phyloP scores from a whole-genome alignment of 2,888 invertebrate genomes.

The Thera obeliscata region DNA sequence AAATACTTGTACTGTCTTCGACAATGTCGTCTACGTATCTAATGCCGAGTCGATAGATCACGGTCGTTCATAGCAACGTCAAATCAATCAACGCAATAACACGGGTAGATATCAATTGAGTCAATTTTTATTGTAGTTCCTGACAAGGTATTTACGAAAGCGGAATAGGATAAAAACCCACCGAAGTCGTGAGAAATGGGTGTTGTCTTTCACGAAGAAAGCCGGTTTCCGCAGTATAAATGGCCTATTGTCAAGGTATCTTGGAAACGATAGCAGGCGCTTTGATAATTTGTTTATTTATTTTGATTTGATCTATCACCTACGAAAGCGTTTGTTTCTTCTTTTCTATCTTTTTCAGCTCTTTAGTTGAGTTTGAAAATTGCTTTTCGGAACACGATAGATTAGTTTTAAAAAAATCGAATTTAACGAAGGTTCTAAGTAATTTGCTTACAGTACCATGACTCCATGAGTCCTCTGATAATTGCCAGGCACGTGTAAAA shows the following conservation, averaged over 20 bases:
- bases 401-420: too few species aligned
- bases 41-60: neutral
- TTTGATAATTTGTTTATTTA: slow-evolving; percentile 12
- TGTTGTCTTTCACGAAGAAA: slow-evolving; percentile 65
- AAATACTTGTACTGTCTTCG: too few species aligned
- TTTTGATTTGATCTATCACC: slow-evolving; percentile 7
- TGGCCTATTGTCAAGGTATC: slow-evolving; percentile 59
- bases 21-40: too few species aligned
- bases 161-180: slow-evolving; percentile 61
- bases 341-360: too few species aligned
- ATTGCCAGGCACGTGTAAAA: neutral
- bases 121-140: slow-evolving; percentile 51
- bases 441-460: too few species aligned
- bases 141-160: slow-evolving; percentile 64
- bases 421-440: too few species aligned
- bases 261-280: slow-evolving; percentile 35
- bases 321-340: too few species aligned
- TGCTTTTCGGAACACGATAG: too few species aligned
- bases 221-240: slow-evolving; percentile 64
- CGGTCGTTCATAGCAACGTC: neutral
- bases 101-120: slow-evolving; percentile 2
- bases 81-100: neutral
- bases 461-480: neutral
- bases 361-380: too few species aligned
- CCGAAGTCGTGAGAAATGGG: slow-evolving; percentile 78